phyloP scores from a whole-genome alignment of 2,888 invertebrate genomes.

The Drosophila longiperda region DNA sequence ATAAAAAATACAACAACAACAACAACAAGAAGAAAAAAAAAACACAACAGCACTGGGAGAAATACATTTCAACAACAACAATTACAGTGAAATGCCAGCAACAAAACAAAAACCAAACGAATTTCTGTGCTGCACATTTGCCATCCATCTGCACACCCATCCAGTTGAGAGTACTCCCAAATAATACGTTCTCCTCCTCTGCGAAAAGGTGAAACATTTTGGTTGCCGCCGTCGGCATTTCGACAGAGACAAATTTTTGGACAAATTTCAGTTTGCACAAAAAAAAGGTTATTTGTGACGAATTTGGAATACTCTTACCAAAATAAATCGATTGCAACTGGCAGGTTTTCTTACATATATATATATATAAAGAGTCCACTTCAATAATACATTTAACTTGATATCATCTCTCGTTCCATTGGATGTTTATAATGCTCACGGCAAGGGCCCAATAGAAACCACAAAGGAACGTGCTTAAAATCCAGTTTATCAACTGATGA shows the following conservation, averaged over 20 bases:
- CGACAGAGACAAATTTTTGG: constrained; percentile 64
- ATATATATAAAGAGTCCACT: neutral
- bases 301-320: constrained; percentile 1
- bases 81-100: constrained; percentile 69
- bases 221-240: constrained; percentile 12
- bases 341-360: neutral
- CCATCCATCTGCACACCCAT: constrained; percentile 24
- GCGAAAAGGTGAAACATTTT: neutral
- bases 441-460: neutral
- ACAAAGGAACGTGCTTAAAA: constrained; percentile 24
- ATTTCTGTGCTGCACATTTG: constrained; percentile 72
- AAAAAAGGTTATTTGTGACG: neutral
- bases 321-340: neutral
- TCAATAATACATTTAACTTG: neutral
- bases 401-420: neutral
- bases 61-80: constrained; percentile 48
- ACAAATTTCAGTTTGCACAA: constrained; percentile 32
- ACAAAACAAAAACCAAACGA: constrained; percentile 73
- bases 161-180: constrained; percentile 16
- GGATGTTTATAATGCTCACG: neutral
- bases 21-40: neutral
- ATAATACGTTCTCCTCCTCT: neutral
- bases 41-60: constrained; percentile 11
- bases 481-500: constrained; percentile 16
- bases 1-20: constrained; percentile 38